Conservation (phyloP, 2,888 invertebrate genomes). For the Plemyria rubiginata region DNA sequence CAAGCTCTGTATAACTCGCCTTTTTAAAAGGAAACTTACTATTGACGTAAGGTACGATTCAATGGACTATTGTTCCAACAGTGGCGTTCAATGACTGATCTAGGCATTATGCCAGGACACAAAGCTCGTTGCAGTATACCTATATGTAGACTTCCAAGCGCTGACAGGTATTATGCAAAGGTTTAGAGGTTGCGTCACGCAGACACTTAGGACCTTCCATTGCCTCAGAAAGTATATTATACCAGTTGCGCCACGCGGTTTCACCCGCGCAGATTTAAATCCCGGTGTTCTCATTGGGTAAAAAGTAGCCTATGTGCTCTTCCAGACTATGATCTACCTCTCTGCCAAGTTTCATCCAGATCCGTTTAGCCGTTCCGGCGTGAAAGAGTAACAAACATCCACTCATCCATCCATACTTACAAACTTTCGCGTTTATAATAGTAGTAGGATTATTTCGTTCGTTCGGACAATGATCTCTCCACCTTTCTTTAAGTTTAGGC, state of each 20-base stretch:
- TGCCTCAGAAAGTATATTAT: background rate
- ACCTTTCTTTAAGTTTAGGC: background rate
- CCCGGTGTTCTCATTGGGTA: no score
- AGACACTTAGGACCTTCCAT: background rate
- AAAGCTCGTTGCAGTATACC: constrained; percentile 11
- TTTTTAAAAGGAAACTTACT: background rate
- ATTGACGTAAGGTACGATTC: constrained; percentile 21
- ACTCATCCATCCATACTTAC: no score
- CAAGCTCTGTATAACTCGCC: background rate
- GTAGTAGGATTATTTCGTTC: no score
- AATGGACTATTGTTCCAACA: constrained; percentile 25
- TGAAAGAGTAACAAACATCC: no score
- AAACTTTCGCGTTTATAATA: no score
- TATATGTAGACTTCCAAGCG: constrained; percentile 14
- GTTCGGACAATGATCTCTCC: background rate
- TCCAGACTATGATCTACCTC: no score
- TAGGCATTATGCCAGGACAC: constrained; percentile 24
- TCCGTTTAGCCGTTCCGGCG: no score
- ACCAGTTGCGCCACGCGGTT: no score
- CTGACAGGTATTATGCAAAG: constrained; percentile 4
- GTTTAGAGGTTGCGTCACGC: constrained; percentile 6
- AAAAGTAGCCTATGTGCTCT: no score
- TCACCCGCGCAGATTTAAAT: no score
- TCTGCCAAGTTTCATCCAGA: no score
- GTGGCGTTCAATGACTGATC: constrained; percentile 18